phyloP scores from a whole-genome alignment of 2,888 invertebrate species.

The Artemia sp. region DNA sequence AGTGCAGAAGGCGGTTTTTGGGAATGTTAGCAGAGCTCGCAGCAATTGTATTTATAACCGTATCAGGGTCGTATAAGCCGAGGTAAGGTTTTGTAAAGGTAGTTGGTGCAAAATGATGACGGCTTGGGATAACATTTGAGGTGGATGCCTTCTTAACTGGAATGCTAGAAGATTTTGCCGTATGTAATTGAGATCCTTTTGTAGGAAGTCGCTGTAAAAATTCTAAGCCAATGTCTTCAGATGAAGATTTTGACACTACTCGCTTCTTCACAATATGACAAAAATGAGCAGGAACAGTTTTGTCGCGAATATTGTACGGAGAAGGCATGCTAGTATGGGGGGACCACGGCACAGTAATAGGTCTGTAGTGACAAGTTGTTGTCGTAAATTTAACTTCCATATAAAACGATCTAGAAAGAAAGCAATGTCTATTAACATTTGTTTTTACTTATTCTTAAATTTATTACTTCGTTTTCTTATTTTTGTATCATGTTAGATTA shows the following conservation, averaged over 20 bases:
- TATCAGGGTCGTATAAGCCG: neutral
- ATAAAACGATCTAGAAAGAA: neutral
- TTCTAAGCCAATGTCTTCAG: slow-evolving; percentile 1
- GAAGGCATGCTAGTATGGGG: slow-evolving; percentile 5
- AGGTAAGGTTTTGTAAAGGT: neutral
- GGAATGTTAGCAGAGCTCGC: slow-evolving; percentile 6
- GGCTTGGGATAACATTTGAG: neutral
- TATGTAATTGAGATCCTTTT: neutral
- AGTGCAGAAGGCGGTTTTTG: slow-evolving; percentile 7
- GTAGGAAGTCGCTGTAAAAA: neutral
- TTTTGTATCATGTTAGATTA: no score
- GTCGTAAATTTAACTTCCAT: neutral
- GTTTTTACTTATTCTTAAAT: no score
- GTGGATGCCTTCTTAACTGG: slow-evolving; percentile 4
- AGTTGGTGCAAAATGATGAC: slow-evolving; percentile 4
- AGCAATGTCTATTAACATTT: no score
- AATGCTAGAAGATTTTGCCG: slow-evolving; percentile 4
- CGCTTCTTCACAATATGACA: slow-evolving; percentile 2
- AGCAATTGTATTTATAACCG: neutral
- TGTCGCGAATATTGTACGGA: slow-evolving; percentile 11
- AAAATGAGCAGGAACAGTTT: slow-evolving; percentile 5
- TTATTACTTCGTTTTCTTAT: no score
- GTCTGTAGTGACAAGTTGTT: neutral
- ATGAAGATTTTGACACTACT: neutral
- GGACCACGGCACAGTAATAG: slow-evolving; percentile 5